phyloP scores from a whole-genome alignment of 2,888 invertebrate genomes.

The Deroplatys truncata region DNA sequence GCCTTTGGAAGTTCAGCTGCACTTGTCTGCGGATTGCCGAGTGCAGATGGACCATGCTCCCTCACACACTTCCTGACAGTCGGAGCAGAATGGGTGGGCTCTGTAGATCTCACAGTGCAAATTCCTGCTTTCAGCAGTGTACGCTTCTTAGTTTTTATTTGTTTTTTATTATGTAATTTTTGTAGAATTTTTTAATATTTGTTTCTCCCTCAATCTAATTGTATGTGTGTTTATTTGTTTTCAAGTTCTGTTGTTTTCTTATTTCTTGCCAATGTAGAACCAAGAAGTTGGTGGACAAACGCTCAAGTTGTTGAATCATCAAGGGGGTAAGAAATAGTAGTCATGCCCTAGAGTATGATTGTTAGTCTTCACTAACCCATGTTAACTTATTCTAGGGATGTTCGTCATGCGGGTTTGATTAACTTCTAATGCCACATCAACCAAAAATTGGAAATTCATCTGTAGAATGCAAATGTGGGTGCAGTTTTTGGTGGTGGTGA shows the following conservation, averaged over 20 bases:
- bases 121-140: conserved; percentile 33
- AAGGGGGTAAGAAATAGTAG: conserved; percentile 80
- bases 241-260: conserved; percentile 33
- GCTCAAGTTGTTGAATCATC: conserved; percentile 82
- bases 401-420: neutral
- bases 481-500: conserved; percentile 1
- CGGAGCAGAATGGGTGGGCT: conserved; percentile 24
- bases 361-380: conserved; percentile 28
- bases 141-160: conserved; percentile 29
- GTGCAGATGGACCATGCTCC: neutral
- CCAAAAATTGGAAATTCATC: conserved; percentile 7
- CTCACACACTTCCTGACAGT: conserved; percentile 5
- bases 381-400: conserved; percentile 29
- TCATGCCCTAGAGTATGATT: conserved; percentile 25
- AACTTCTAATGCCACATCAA: conserved; percentile 9
- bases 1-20: conserved; percentile 5
- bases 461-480: neutral
- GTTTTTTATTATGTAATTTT: conserved; percentile 27
- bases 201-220: conserved; percentile 18
- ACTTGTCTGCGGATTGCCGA: neutral
- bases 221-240: conserved; percentile 23
- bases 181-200: conserved; percentile 27
- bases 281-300: conserved; percentile 90
- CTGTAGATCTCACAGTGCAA: conserved; percentile 25
- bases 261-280: conserved; percentile 59